phyloP scores from a whole-genome alignment of 2,113 vertebrate species.

The Lagopus muta region DNA sequence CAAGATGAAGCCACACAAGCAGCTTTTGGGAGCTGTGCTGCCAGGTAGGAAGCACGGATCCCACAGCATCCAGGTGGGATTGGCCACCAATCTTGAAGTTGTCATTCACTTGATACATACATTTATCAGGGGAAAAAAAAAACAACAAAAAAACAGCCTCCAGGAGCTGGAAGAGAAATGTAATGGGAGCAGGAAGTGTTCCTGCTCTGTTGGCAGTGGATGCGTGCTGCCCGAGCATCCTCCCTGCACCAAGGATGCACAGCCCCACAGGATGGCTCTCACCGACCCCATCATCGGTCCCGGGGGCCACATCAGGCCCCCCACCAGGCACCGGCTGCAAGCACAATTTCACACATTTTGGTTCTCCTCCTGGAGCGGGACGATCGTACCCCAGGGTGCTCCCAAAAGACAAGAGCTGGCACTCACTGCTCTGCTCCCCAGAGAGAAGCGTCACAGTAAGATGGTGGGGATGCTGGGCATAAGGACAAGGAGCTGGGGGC shows the following conservation, averaged over 20 bases:
- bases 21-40: not conserved
- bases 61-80: accelerated
- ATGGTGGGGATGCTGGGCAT: accelerated
- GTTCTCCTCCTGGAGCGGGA: not conserved
- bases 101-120: accelerated
- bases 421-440: accelerated
- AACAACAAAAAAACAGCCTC: not conserved
- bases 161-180: not conserved
- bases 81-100: not conserved
- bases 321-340: not conserved
- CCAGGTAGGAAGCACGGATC: accelerated
- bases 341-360: not conserved
- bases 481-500: accelerated
- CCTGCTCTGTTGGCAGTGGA: not conserved
- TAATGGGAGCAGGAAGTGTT: not conserved
- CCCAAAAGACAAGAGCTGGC: not conserved
- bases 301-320: not conserved
- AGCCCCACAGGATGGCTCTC: not conserved
- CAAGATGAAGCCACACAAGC: not conserved
- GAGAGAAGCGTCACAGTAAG: not conserved
- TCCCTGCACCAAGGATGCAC: accelerated
- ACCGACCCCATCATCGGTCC: not conserved
- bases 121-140: not conserved
- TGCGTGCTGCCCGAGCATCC: not conserved
- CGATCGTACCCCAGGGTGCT: not conserved